Conservation (phyloP, 2,113 vertebrate species). For the Entomyzon cyanotis region DNA sequence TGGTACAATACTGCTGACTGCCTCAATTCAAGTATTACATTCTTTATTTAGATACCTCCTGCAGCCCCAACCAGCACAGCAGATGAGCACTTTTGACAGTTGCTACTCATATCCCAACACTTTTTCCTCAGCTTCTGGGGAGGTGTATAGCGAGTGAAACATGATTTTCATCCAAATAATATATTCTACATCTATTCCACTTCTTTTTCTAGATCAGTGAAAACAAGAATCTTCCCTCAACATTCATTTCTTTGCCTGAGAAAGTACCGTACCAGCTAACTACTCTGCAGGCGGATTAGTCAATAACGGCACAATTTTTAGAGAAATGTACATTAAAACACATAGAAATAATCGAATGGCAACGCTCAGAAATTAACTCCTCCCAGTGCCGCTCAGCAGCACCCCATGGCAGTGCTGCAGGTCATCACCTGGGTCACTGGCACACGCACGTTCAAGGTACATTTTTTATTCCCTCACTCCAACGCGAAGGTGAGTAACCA, state of each 20-base stretch:
- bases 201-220: not conserved
- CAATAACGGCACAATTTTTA: not conserved
- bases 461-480: not conserved
- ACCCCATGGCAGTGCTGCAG: fast-evolving
- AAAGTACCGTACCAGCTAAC: not conserved
- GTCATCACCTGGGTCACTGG: not conserved
- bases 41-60: not conserved
- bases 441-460: fast-evolving
- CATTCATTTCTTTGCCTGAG: not conserved
- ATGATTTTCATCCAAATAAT: not conserved
- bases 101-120: slow-evolving; percentile 6
- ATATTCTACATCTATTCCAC: not conserved
- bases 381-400: not conserved
- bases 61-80: not conserved
- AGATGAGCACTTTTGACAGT: not conserved
- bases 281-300: not conserved
- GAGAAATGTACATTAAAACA: not conserved
- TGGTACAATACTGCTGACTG: not conserved
- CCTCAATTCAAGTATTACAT: not conserved
- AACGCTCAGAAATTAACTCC: not conserved
- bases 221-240: not conserved
- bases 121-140: not conserved
- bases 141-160: fast-evolving
- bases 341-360: fast-evolving
- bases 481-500: fast-evolving